Conservation (phyloP, 2,113 vertebrate genomes). For the Brachionichthys hirsutus region DNA sequence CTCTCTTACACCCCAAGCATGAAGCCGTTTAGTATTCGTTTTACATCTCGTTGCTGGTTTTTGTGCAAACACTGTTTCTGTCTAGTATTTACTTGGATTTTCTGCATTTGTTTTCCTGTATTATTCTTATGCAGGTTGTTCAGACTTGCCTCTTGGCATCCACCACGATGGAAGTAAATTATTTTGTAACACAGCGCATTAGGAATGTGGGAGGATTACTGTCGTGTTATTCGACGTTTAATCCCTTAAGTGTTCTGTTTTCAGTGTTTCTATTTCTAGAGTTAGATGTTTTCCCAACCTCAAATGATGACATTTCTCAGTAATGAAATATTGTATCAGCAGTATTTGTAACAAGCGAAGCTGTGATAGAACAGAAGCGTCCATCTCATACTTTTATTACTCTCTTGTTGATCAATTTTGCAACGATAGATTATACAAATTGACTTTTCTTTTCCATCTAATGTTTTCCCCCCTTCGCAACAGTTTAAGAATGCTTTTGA, state of each 20-base stretch:
- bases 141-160: constrained; percentile 55
- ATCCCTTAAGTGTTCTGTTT: constrained; percentile 46
- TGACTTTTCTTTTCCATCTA: neutral
- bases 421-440: constrained; percentile 10
- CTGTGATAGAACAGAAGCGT: neutral
- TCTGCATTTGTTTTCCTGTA: neutral
- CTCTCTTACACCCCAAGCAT: neutral
- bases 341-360: constrained; percentile 8
- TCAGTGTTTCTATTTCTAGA: constrained; percentile 42
- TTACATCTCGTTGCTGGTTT: constrained; percentile 1
- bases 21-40: too few relatives aligned
- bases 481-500: neutral
- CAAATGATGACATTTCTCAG: constrained; percentile 22
- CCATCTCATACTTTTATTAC: constrained; percentile 14
- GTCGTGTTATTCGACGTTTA: too few relatives aligned
- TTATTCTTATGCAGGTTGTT: constrained; percentile 56
- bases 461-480: constrained; percentile 5
- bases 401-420: constrained; percentile 12
- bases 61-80: neutral
- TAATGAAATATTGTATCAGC: constrained; percentile 9
- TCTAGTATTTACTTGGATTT: constrained; percentile 30
- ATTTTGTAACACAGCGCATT: constrained; percentile 31
- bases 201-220: constrained; percentile 60
- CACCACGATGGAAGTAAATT: constrained; percentile 49
- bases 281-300: constrained; percentile 17